Conservation (phyloP, 1,140 invertebrate genomes). For the Grapholita molesta region DNA sequence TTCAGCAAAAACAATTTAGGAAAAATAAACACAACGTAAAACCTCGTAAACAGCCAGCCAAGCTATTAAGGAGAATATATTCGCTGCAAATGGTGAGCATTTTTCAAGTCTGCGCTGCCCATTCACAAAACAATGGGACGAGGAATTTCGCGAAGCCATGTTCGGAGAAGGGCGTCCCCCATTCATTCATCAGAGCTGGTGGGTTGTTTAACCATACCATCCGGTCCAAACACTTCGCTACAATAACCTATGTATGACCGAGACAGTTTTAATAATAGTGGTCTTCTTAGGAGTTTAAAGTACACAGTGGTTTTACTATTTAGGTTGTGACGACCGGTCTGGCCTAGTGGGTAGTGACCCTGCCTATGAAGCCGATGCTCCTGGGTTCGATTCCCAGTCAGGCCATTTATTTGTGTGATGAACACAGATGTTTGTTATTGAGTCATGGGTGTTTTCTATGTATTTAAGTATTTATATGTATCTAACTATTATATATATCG, state of each 20-base stretch:
- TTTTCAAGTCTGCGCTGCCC: conserved; percentile 19
- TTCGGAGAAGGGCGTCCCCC: conserved; percentile 45
- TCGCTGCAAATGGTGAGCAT: conserved; percentile 2
- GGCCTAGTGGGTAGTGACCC: no score
- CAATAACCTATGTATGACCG: conserved; percentile 55
- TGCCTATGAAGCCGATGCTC: no score
- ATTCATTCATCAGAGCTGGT: conserved; percentile 53
- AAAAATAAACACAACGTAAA: not conserved
- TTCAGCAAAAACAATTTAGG: not conserved
- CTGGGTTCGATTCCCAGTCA: no score
- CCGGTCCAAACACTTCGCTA: conserved; percentile 44
- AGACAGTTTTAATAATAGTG: conserved; percentile 40
- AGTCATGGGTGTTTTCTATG: no score
- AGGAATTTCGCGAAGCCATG: conserved; percentile 53
- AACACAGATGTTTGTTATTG: no score
- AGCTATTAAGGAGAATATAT: conserved; percentile 1
- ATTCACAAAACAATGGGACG: conserved; percentile 49
- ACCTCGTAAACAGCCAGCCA: not conserved
- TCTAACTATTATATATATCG: no score
- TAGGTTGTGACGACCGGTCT: no score
- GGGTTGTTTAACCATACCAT: conserved; percentile 51
- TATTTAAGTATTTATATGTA: no score
- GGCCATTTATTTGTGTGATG: no score
- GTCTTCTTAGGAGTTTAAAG: no score
- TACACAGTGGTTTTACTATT: no score